phyloP scores from a whole-genome alignment of 1,140 invertebrate genomes.

The Bemisia tabaci region DNA sequence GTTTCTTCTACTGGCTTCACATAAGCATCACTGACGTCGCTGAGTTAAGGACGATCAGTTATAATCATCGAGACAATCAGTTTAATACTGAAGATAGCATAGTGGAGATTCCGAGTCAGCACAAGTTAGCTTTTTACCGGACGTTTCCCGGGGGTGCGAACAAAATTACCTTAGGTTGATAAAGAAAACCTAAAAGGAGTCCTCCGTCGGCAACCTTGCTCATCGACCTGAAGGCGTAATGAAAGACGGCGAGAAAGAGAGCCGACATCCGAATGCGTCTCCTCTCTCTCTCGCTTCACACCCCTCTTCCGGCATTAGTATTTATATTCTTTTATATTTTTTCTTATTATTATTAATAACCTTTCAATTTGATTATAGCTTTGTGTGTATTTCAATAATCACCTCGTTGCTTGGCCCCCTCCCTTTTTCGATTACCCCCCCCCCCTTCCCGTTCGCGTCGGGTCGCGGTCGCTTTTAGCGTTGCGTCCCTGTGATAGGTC shows the following conservation, averaged over 20 bases:
- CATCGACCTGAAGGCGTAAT: neutral
- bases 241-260: neutral
- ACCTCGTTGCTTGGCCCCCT: neutral
- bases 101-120: too few species aligned
- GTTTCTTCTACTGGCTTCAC: too few species aligned
- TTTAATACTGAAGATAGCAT: too few species aligned
- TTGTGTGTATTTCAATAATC: neutral
- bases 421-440: neutral
- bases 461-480: neutral
- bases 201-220: too few species aligned
- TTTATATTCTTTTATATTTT: slow-evolving; percentile 1
- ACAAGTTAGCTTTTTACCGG: too few species aligned
- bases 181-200: too few species aligned
- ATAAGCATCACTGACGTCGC: too few species aligned
- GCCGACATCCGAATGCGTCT: neutral
- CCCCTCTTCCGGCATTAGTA: neutral
- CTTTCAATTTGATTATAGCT: neutral
- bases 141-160: too few species aligned
- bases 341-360: slow-evolving; percentile 1
- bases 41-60: too few species aligned
- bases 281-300: neutral
- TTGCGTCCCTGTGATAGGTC: neutral
- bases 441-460: neutral
- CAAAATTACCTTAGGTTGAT: too few species aligned
- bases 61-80: too few species aligned